phyloP scores from a whole-genome alignment of 2,113 vertebrate genomes.

The Micronycteris hirsuta region DNA sequence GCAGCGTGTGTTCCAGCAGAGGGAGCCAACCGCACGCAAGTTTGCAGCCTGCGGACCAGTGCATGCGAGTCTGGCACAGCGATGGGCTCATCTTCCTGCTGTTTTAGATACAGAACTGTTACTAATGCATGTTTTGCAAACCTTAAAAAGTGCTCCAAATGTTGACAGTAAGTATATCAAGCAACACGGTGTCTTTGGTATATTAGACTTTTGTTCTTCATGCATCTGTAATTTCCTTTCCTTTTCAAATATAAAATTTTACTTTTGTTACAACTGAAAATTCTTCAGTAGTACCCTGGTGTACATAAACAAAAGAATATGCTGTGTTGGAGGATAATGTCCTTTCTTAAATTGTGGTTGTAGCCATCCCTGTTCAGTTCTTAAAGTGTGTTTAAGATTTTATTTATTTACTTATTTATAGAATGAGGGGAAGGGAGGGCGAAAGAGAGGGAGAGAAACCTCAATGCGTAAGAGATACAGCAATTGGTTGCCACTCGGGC shows the following conservation, averaged over 20 bases:
- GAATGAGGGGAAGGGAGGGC: too few species aligned
- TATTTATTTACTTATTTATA: too few species aligned
- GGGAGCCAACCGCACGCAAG: slow-evolving; percentile 23
- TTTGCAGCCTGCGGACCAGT: slow-evolving; percentile 56
- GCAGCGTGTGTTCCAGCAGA: slow-evolving; percentile 56
- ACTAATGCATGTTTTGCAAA: slow-evolving; percentile 62
- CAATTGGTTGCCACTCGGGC: too few species aligned
- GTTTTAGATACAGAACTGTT: slow-evolving; percentile 62
- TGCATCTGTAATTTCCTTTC: slow-evolving; percentile 68
- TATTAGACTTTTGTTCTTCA: slow-evolving; percentile 68
- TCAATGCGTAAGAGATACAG: too few species aligned
- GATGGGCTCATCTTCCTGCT: slow-evolving; percentile 66
- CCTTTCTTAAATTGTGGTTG: slow-evolving; percentile 69
- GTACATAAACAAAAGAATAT: slow-evolving; percentile 59
- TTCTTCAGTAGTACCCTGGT: slow-evolving; percentile 67
- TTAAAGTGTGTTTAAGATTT: not conserved
- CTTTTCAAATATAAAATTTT: slow-evolving; percentile 72
- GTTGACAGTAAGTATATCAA: slow-evolving; percentile 62
- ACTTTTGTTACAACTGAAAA: slow-evolving; percentile 72
- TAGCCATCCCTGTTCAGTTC: slow-evolving; percentile 76
- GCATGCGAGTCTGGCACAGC: slow-evolving; percentile 56
- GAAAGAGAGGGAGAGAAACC: too few species aligned
- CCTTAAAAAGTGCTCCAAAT: slow-evolving; percentile 43
- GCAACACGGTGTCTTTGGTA: slow-evolving; percentile 67
- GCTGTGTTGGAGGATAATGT: slow-evolving; percentile 51